Evolutionary conservation across 2,888 invertebrate genomes (phyloP), one percentile per base, ranked within the genome.

Genomic region (Coecobrya sp.): DNA sequence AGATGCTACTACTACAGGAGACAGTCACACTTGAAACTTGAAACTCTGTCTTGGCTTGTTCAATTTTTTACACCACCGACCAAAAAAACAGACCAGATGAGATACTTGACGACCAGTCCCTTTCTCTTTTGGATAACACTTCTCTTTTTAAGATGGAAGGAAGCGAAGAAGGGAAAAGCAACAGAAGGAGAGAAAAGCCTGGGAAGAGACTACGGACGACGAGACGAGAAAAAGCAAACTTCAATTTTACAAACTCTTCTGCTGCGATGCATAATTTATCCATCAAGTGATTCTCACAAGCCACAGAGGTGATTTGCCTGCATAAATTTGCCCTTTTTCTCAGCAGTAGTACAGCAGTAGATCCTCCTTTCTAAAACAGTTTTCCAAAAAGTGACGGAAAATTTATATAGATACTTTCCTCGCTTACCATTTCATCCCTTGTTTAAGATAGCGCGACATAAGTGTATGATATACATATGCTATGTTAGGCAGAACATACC

Each of bases 221-320:
- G 62, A 22, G 42, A 13, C 84, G 59, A 87, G 87, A 62, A 30
- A 86, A 82, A 81, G 36, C 59, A 86, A 91, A 91, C 79, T 86
- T 86, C 87, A 87, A 87, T 91, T 91, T 91, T 49, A 82, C 62
- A 84, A 73, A 73, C 73, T 87, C 84, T 62, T 70, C 62, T 68
- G 65, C 81, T 36, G 55, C 65, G 89, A 89, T 92, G 92, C 92
- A 92, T 92, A 92, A 92, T 92, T 92, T 92, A 92, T 92, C 92
- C 88, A 92, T 92, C 92, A 92, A 92, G 92, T 89, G 92, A 88
- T 84, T 79, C 88, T 85, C 84, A 59, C 91, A 76, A 91, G 91
- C 91, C 91, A 49, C 92, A 88, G 92, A 88, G 92, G 92, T 92
- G 92, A 92, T 92, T 92, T 91, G 91, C 70, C 84, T 91, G 87